Evolutionary conservation across 2,888 invertebrate genomes (phyloP).

Genomic region (Cremastinae sp.): DNA sequence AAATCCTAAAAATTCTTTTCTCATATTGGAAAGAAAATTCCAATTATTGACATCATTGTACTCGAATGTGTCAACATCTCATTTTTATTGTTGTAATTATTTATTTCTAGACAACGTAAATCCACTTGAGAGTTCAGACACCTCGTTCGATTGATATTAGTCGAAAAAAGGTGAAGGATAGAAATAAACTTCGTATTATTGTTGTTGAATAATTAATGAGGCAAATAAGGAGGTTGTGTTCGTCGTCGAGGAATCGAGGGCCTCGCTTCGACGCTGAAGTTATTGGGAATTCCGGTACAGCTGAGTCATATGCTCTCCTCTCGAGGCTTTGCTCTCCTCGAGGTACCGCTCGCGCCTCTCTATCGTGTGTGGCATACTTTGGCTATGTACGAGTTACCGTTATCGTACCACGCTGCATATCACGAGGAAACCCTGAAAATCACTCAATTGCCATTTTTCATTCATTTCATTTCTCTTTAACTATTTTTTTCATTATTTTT

Average conservation of each 20-base stretch:
- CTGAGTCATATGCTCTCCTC: constrained; percentile 46
- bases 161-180: background rate
- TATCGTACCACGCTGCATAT: constrained; percentile 25
- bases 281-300: constrained; percentile 55
- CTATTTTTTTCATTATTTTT: background rate
- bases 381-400: constrained; percentile 36
- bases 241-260: constrained; percentile 14
- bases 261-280: constrained; percentile 28
- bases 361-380: constrained; percentile 40
- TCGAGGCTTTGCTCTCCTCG: background rate
- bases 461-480: background rate
- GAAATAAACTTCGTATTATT: constrained; percentile 13
- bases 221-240: constrained; percentile 21
- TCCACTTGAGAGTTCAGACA: background rate
- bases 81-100: too few species aligned
- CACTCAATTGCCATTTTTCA: background rate
- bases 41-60: too few species aligned
- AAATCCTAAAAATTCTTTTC: too few species aligned
- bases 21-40: too few species aligned
- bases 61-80: too few species aligned
- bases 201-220: constrained; percentile 50
- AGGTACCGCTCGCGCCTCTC: constrained; percentile 21
- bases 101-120: too few species aligned
- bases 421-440: constrained; percentile 12
- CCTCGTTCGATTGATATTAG: background rate